These are phyloP conservation scores for Bembecia ichneumoniformis DNA, from an alignment of 2,888 invertebrate species.

Conservation along the genomic window DNA sequence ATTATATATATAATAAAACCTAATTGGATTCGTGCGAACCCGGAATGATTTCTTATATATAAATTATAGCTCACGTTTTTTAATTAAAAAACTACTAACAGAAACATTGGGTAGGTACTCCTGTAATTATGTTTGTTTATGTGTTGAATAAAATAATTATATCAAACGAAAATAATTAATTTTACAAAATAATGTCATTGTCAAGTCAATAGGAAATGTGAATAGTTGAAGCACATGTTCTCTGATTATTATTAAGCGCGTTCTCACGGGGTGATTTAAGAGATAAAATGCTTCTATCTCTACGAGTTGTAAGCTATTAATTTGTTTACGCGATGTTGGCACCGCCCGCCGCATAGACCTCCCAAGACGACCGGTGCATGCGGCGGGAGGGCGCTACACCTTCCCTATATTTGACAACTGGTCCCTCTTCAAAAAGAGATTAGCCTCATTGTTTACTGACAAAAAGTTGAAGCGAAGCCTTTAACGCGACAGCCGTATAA, in stretches of 20 bases:
- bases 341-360: slow-evolving; percentile 32
- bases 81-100: too few relatives aligned
- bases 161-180: too few relatives aligned
- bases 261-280: slow-evolving; percentile 31
- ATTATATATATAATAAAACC: neutral
- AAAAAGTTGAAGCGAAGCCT: slow-evolving; percentile 17
- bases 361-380: slow-evolving; percentile 34
- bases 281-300: slow-evolving; percentile 28
- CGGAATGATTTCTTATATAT: too few relatives aligned
- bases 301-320: slow-evolving; percentile 44
- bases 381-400: slow-evolving; percentile 28
- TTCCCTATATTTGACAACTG: slow-evolving; percentile 40
- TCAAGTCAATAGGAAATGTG: too few relatives aligned
- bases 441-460: slow-evolving; percentile 28
- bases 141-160: too few relatives aligned
- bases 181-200: too few relatives aligned
- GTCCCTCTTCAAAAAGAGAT: slow-evolving; percentile 34
- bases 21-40: too few relatives aligned
- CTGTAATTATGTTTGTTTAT: too few relatives aligned
- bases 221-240: too few relatives aligned
- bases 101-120: too few relatives aligned
- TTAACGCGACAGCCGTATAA: slow-evolving; percentile 25
- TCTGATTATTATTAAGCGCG: slow-evolving; percentile 8
- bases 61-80: too few relatives aligned
- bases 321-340: slow-evolving; percentile 26